Conservation (phyloP, 2,113 vertebrate species). For the Solea solea region DNA sequence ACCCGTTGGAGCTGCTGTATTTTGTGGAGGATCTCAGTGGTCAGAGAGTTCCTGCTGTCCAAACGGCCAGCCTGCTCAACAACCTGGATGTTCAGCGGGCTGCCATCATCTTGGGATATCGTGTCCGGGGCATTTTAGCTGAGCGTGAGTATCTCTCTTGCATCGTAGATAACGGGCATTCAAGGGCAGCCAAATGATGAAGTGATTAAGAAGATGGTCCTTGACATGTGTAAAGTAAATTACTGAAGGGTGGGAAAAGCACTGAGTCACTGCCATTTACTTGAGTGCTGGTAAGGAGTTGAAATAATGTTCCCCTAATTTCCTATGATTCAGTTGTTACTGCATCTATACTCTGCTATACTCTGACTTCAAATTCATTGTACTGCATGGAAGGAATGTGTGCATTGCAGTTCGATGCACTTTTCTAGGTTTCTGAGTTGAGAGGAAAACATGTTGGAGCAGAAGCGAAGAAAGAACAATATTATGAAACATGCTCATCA, state of each 20-base stretch:
- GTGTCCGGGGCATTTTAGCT: constrained; percentile 90
- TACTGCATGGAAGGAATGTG: neutral
- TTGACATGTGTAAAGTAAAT: neutral
- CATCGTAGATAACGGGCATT: neutral
- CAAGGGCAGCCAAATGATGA: neutral
- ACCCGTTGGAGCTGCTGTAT: constrained; percentile 92
- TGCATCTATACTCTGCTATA: no score
- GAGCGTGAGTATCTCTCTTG: constrained; percentile 86
- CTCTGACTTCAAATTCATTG: no score
- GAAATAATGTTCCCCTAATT: neutral
- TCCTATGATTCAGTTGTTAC: neutral
- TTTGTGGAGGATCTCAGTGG: constrained; percentile 92
- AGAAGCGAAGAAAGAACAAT: neutral
- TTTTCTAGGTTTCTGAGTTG: neutral
- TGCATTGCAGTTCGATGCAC: neutral
- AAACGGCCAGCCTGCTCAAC: constrained; percentile 89
- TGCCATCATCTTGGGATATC: constrained; percentile 95
- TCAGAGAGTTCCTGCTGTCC: constrained; percentile 85
- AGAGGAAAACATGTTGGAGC: neutral
- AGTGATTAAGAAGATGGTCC: constrained; percentile 2
- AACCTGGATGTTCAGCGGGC: constrained; percentile 92
- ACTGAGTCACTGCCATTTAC: neutral
- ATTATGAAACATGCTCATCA: neutral
- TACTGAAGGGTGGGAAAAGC: neutral
- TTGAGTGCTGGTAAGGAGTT: neutral